A percentile compares a stretch with the other conserved stretches of the same genome.
Conservation (phyloP, 1,140 invertebrate genomes). For the Brachionus rubens region DNA sequence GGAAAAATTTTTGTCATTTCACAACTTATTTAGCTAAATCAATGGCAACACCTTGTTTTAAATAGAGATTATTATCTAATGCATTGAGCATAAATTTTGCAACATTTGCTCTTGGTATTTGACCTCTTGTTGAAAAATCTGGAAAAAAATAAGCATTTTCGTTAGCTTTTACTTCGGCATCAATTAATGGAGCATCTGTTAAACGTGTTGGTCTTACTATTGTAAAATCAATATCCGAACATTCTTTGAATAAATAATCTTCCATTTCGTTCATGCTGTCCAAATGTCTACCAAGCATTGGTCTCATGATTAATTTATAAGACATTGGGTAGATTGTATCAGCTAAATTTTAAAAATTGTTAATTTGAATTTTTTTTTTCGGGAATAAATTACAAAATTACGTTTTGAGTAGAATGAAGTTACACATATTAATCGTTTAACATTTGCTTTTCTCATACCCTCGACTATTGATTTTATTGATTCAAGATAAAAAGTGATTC, state of each 20-base stretch:
- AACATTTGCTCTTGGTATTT: slow-evolving; percentile 49
- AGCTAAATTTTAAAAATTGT: slow-evolving; percentile 37
- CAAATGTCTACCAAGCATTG: slow-evolving; percentile 52
- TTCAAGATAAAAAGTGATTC: slow-evolving; percentile 51
- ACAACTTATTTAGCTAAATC: slow-evolving; percentile 44
- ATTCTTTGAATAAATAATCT: slow-evolving; percentile 51
- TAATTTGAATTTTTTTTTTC: neutral
- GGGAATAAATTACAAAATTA: neutral
- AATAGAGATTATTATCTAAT: slow-evolving; percentile 47
- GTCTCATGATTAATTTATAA: slow-evolving; percentile 53
- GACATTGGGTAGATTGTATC: slow-evolving; percentile 51
- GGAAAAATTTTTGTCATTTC: too few species aligned
- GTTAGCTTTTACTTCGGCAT: slow-evolving; percentile 30
- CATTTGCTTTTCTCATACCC: slow-evolving; percentile 49
- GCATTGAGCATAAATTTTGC: slow-evolving; percentile 50
- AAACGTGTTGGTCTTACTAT: slow-evolving; percentile 56
- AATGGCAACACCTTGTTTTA: slow-evolving; percentile 32
- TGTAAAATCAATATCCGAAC: slow-evolving; percentile 55
- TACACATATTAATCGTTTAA: slow-evolving; percentile 50
- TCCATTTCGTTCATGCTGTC: slow-evolving; percentile 57
- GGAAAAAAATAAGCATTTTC: slow-evolving; percentile 40
- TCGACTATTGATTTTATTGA: slow-evolving; percentile 50
- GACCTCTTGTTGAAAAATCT: slow-evolving; percentile 18
- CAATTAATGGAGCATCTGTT: slow-evolving; percentile 48
- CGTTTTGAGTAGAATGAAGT: slow-evolving; percentile 51